Base-by-base conservation (phyloP, 37 sponge, comb jelly and placozoan genomes). In the Theonella swinhoei region DNA sequence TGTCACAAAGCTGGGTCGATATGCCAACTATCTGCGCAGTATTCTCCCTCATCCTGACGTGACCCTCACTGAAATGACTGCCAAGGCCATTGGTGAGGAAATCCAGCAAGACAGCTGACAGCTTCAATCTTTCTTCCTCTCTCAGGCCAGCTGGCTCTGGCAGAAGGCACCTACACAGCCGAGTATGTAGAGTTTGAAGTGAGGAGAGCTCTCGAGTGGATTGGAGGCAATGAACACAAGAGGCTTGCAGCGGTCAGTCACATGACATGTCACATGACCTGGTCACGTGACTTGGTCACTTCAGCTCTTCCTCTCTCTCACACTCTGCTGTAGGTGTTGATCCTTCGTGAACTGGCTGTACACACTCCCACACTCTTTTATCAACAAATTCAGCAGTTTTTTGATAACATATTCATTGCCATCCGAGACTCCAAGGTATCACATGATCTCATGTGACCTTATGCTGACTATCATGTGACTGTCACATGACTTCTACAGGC, bases 331-430 rank as follows among this genome's bases (percentile, higher is more conserved):
- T 59, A 95, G 96, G 87, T 95, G 20, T 88, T 97, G 32, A 85
- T 91, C 41, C 88, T 97, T 59, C 47, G 97, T 31, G 97, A 97
- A 74, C 87, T 97, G 76, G 97, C 95, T 39, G 70, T 87, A 11
- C 93, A 94, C 87, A 90, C 97, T 0, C 97, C 97, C 24, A 97
- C 97, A 2, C 78, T 94, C 68, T 97, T 97, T 89, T 97, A 91
- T 66, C 90, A 87, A 78, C 87, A 89, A 72, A 86, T 97, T 1
- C 89, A 94, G 65, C 85, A 78, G 43, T 97, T 94, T 89, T 88
- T 94, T 78, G 92, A 94, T 14, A 89, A 92, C 47, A 94, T 97
- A 37, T 92, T 94, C 42, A 83, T 64, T 64, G 97, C 92, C 26
- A 76, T 94, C 34, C 42, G 95, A 60, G 97, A 97, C 39, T 80